A percentile compares a stretch with the other conserved stretches of the same genome.
Evolutionary conservation across 2,888 invertebrate genomes (phyloP).

Genomic region (Luperina testacea): DNA sequence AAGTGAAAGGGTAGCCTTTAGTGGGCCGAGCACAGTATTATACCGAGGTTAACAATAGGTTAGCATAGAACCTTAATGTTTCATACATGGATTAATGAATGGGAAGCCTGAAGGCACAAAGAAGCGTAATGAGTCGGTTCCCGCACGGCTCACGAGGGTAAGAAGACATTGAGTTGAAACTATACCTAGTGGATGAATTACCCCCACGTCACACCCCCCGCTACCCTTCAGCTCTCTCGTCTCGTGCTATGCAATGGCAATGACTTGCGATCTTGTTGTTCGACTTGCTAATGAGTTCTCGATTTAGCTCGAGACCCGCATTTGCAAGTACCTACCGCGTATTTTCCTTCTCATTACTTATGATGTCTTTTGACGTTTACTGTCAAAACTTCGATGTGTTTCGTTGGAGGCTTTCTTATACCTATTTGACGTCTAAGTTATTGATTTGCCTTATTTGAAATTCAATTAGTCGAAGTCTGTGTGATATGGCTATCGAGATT

Average conservation of each 20-base stretch:
- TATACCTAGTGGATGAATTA: conserved; percentile 71
- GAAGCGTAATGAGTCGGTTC: conserved; percentile 75
- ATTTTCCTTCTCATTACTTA: conserved; percentile 80
- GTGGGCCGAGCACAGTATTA: conserved; percentile 52
- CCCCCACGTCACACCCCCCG: conserved; percentile 54
- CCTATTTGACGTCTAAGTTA: conserved; percentile 37
- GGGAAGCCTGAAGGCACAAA: conserved; percentile 73
- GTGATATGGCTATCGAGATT: neutral
- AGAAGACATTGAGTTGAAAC: conserved; percentile 70
- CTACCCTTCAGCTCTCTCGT: conserved; percentile 31
- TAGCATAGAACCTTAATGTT: conserved; percentile 59
- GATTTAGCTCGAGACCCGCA: conserved; percentile 77
- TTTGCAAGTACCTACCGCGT: conserved; percentile 76
- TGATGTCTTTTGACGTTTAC: conserved; percentile 77
- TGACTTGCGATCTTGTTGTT: conserved; percentile 85
- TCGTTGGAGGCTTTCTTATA: conserved; percentile 42
- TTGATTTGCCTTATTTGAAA: conserved; percentile 46
- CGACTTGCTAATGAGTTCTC: conserved; percentile 86
- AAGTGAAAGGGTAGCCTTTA: conserved; percentile 63
- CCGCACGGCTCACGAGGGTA: conserved; percentile 67
- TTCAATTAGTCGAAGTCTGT: conserved; percentile 27
- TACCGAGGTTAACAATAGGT: conserved; percentile 62
- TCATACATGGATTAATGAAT: conserved; percentile 75
- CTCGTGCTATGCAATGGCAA: conserved; percentile 77
- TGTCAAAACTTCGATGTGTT: conserved; percentile 70